Base-by-base conservation (phyloP, 2,113 vertebrate genomes). In the Notarius quadriscutis region DNA sequence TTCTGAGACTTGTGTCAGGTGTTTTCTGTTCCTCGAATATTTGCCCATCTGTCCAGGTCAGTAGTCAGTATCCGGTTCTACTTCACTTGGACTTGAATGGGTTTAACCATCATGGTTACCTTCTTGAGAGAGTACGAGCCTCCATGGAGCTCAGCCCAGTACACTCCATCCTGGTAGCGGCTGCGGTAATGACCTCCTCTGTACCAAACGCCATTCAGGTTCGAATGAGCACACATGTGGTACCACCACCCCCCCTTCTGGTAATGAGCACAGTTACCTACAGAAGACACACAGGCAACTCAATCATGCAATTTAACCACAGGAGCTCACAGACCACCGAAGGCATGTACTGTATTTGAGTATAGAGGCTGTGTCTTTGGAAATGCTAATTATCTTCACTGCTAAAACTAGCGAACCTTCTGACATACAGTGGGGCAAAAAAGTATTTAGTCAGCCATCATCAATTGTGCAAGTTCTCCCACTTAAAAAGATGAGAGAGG, bases 241-340 rank as follows among this genome's bases (percentile, higher is more conserved):
- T 98, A 98, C 97, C 97, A 98, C 97, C 97, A 98, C 84, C 97
- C 97, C 22, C 97, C 97, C 86, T 97, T 97, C 87, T 97, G 97
- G 92, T 93, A 97, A 87, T 98, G 95, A 90, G 97, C 97, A 27
- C 97, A 98, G 93, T 97, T 98, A 87, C 97, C 97, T 98, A 91
- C 15, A 22, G 14, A 87, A 41, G 58, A 62, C 11, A 34, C n/a
- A 81, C 5, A 48, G 18, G 30, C 58, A n/a, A 86, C 2, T 58
- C n/a, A 17, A 30, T 71, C 22, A 34, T 34, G 2, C 22, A 27
- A 79, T 30, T 27, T 30, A 58, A 80, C 53, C 4, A 18, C n/a
- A 48, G 17, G 17, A 34, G 15, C 34, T 34, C 67, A 48, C 3
- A 74, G 1, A 48, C 8, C 71, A 75, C 72, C 50, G 4, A 50